Conservation (phyloP, 2,797 vertebrate species). For the Hippocampus kuda region DNA sequence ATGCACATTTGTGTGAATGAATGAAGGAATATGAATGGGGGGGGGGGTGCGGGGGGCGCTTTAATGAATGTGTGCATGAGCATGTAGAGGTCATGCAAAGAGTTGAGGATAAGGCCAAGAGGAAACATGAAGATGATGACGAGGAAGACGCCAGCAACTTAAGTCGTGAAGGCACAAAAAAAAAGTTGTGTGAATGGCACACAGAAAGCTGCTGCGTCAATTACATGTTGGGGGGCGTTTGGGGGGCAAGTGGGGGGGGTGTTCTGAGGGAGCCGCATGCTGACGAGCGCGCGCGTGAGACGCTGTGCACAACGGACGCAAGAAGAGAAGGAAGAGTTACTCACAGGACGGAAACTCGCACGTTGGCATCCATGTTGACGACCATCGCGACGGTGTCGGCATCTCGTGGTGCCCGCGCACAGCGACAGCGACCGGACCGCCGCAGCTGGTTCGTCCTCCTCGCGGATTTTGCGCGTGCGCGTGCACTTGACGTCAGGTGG, state of each 20-base stretch:
- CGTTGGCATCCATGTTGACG: background rate
- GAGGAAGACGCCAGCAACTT: background rate
- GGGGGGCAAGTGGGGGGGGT: background rate
- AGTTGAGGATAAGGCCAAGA: background rate
- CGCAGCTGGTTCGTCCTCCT: conserved; percentile 41
- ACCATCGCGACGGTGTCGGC: background rate
- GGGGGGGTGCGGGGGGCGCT: no score
- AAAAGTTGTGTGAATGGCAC: conserved; percentile 1
- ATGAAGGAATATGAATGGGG: no score
- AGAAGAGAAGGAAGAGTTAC: background rate
- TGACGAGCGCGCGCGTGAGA: background rate
- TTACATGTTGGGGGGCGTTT: background rate
- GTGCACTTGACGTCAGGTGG: conserved; percentile 20
- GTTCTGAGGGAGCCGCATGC: background rate
- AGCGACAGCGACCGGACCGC: conserved; percentile 29
- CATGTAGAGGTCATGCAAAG: background rate
- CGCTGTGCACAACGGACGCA: background rate
- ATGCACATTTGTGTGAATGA: no score
- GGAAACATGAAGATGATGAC: background rate
- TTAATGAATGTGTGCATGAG: background rate
- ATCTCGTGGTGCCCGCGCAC: conserved; percentile 5
- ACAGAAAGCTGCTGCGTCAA: background rate
- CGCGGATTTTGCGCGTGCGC: conserved; percentile 8
- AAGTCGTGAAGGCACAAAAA: background rate
- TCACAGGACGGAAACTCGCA: background rate